A percentile compares a stretch with the other conserved stretches of the same genome.
These are phyloP conservation scores for Lordiphosa fenestrarum DNA, from an alignment of 2,888 invertebrate genomes.

Conservation along the genomic window DNA sequence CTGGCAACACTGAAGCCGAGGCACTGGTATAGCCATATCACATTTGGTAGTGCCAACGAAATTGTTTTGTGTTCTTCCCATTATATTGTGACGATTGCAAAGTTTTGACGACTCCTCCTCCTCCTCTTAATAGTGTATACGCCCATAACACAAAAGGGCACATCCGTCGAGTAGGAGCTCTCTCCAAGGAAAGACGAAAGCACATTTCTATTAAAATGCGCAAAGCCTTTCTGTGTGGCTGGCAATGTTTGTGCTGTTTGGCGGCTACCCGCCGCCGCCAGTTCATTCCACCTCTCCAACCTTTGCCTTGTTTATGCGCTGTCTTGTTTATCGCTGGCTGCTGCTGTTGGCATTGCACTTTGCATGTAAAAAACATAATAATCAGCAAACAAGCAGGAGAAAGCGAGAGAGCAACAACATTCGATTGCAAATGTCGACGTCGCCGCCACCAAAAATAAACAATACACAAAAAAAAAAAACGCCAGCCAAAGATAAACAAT, in stretches of 20 bases:
- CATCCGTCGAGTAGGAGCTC: conserved; percentile 23
- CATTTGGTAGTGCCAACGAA: no score
- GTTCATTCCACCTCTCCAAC: not conserved
- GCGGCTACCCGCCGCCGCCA: no score
- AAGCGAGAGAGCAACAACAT: conserved; percentile 18
- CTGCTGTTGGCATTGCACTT: conserved; percentile 65
- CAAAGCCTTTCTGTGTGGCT: conserved; percentile 67
- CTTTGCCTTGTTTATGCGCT: conserved; percentile 59
- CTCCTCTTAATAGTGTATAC: conserved; percentile 2
- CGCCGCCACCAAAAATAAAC: conserved; percentile 65
- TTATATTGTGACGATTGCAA: no score
- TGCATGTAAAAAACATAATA: conserved; percentile 72
- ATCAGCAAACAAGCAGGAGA: conserved; percentile 34
- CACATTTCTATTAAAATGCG: conserved; percentile 73
- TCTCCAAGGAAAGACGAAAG: conserved; percentile 47
- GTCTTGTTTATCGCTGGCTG: conserved; percentile 55
- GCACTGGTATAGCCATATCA: no score
- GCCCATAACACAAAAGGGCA: conserved; percentile 15
- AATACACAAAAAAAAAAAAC: conserved; percentile 41
- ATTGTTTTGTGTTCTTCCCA: no score
- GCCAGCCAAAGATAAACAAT: conserved; percentile 64
- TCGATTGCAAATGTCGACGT: conserved; percentile 54
- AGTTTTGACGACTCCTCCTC: not conserved
- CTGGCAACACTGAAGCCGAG: no score
- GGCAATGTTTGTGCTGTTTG: conserved; percentile 33